Evolutionary conservation across 2,888 invertebrate genomes (phyloP).

Genomic region (Eupithecia insigniata): DNA sequence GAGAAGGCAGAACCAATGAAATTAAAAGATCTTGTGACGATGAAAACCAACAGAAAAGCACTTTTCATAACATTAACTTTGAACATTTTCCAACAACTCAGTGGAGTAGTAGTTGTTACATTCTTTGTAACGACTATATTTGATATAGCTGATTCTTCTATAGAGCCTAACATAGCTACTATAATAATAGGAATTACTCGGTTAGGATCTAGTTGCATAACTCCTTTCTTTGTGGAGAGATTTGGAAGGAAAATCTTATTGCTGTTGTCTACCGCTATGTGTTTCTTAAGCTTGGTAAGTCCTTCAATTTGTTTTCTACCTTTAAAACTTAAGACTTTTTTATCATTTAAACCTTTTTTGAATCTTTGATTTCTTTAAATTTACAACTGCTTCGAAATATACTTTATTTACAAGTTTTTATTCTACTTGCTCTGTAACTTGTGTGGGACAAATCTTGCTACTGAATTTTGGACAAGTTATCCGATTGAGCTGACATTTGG

Average conservation of each 20-base stretch:
- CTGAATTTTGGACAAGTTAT: no score
- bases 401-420: no score
- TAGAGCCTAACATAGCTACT: constrained; percentile 57
- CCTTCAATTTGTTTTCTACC: background rate
- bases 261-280: constrained; percentile 54
- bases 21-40: constrained; percentile 55
- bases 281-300: constrained; percentile 61
- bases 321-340: background rate
- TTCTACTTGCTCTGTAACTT: no score
- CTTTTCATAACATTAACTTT: constrained; percentile 54
- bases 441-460: no score
- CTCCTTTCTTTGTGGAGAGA: constrained; percentile 60
- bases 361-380: background rate
- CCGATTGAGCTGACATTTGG: no score
- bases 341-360: background rate
- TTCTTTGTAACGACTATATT: constrained; percentile 62
- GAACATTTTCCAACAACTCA: constrained; percentile 55
- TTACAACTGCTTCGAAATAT: no score
- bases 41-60: constrained; percentile 57
- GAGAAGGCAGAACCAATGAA: constrained; percentile 35
- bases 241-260: constrained; percentile 57
- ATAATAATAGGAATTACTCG: constrained; percentile 61
- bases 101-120: constrained; percentile 54
- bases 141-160: constrained; percentile 54
- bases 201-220: constrained; percentile 51